Evolutionary conservation across 2,888 invertebrate species (phyloP).

Genomic region (Drosophila mimetica): DNA sequence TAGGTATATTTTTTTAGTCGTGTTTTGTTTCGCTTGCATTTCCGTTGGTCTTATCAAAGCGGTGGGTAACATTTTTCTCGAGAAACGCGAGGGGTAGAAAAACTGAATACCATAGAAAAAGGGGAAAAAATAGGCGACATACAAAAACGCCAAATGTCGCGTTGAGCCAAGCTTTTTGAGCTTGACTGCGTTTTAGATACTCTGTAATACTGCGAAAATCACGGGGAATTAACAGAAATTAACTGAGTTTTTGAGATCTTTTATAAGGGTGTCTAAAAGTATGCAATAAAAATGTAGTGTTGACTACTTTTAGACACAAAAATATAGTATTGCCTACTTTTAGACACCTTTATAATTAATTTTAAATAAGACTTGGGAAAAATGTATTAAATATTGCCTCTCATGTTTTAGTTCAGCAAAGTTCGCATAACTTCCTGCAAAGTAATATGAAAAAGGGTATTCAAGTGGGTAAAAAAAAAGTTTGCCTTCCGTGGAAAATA

Average conservation of each 20-base stretch:
- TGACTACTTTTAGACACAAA: too few species aligned
- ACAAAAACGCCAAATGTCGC: conserved; percentile 3
- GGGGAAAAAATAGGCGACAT: background rate
- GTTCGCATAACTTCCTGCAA: background rate
- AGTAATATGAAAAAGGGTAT: background rate
- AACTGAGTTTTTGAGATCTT: too few species aligned
- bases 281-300: too few species aligned
- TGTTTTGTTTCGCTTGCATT: conserved; percentile 12
- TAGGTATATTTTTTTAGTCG: background rate
- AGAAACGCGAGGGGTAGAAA: background rate
- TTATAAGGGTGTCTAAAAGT: too few species aligned
- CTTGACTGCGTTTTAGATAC: background rate
- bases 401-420: background rate
- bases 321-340: too few species aligned
- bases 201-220: background rate
- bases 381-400: background rate
- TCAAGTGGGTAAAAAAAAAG: conserved; percentile 13
- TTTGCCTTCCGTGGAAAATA: conserved; percentile 6
- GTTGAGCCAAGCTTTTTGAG: background rate
- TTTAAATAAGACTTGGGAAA: too few species aligned
- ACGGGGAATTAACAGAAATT: background rate
- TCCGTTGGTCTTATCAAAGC: conserved; percentile 29
- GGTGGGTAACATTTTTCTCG: conserved; percentile 6
- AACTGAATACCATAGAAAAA: background rate
- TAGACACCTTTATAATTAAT: too few species aligned